Evolutionary conservation across 2,113 vertebrate species (phyloP), one percentile per base, ranked within the genome.

Genomic region (Eretmochelys imbricata): DNA sequence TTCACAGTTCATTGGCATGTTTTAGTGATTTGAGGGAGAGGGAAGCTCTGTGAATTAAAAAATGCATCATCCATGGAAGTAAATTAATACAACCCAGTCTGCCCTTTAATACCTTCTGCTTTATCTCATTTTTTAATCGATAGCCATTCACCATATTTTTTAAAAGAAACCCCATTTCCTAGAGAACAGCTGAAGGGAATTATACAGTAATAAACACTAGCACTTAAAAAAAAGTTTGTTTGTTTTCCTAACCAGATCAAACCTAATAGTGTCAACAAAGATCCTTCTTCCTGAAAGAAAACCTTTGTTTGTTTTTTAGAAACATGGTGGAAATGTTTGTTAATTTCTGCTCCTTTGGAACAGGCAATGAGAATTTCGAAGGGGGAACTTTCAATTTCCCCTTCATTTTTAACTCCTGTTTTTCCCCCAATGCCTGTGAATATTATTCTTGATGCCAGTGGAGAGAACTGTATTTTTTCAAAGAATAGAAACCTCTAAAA

Each of bases 151-250:
- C 8, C 89, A 54, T 90, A 78, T 62, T 2, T 82, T 17, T 1
- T 76, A 85, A 86, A 81, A 86, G 82, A 92, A 94, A 95, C 93
- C 91, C 7, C 90, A 94, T 89, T 87, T 93, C 87, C 53, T n/a
- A 29, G 48, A 2, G 85, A 93, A 88, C 85, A 95, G 88, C 90
- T 95, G 96, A 96, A 95, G 94, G 88, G 8, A 95, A 96, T 97
- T 92, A 96, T 25, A 42, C 84, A 93, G 89, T 54, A 93, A 94
- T 94, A 96, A 96, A 93, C 94, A 80, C 84, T 5, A 25, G 51
- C 22, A 80, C 49, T 72, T 80, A 24, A 4, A 57, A 54, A 65
- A 69, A 54, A 27, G 93, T 90, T 94, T 83, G 93, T 92, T 94
- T 94, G 86, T 95, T 96, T 96, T 93, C 94, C 84, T 92, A 93